Evolutionary conservation across 64 coral and sea anemone genomes (phyloP).

Genomic region (Actinia tenebrosa): DNA sequence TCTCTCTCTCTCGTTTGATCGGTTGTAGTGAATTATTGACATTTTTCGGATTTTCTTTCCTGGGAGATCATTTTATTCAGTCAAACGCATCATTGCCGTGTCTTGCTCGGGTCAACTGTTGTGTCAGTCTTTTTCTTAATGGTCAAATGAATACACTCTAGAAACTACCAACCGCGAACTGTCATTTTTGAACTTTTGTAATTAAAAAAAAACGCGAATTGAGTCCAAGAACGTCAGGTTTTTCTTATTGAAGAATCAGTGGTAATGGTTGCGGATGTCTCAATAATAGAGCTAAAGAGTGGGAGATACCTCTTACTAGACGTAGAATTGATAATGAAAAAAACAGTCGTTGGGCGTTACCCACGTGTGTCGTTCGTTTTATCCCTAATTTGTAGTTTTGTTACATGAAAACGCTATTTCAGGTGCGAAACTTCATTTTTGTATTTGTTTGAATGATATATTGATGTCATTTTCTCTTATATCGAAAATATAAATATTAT

Average conservation of each 20-base stretch:
- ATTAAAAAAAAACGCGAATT: background rate
- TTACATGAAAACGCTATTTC: background rate
- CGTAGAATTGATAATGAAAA: background rate
- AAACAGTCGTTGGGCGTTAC: background rate
- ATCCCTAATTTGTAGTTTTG: background rate
- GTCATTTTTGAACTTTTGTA: background rate
- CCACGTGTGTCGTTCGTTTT: background rate
- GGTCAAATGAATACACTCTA: background rate
- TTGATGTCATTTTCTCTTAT: constrained; percentile 1
- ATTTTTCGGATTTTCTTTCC: background rate
- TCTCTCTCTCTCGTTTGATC: background rate
- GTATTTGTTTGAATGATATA: background rate
- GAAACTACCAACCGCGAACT: background rate
- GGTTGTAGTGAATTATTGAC: background rate
- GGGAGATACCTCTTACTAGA: too few species aligned
- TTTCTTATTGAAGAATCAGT: background rate
- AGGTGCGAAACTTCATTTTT: background rate
- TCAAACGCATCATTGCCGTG: background rate
- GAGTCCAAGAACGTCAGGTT: background rate
- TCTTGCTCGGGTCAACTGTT: background rate
- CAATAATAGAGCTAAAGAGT: background rate
- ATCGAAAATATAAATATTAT: background rate
- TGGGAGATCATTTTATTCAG: background rate
- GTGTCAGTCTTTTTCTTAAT: background rate
- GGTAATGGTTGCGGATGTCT: background rate